Base-by-base conservation (phyloP, 2,797 vertebrate genomes). In the Poeciliopsis infans region DNA sequence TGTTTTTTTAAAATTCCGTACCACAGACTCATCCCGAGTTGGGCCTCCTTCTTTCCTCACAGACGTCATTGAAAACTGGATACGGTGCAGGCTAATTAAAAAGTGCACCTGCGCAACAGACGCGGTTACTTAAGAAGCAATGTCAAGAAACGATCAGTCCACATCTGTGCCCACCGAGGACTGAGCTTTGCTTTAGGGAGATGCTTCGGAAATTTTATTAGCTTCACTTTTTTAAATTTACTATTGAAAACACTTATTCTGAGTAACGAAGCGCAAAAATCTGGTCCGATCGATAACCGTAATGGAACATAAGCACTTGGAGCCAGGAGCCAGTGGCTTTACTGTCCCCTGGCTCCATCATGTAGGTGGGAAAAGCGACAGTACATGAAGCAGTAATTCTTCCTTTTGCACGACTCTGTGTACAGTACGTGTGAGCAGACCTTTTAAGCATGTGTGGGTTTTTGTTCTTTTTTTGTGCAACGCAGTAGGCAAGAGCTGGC, bases 221-320 rank as follows among this genome's bases (percentile, higher is more conserved):
- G 8, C 64, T 13, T 39, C 36, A 25, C 49, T 51, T 51, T 51
- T 51, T 28, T 66, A 41, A 43, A 15, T 77, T 7, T 84, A 76
- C 69, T n/a, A 72, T 64, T 36, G 10, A 73, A 49, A 28, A 57
- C 55, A 57, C 12, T 57, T 57, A 57, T 57, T 57, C 53, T 57
- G 25, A 55, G 25, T 4, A 12, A 25, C n/a, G 28, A 13, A 59
- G 2, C 10, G 10, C 23, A 55, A 55, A 55, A 13, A 57, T 76
- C 61, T 3, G 61, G 45, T 12, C 68, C 39, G n/a, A 87, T 91
- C 79, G 13, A 92, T 89, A 79, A 33, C 49, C 46, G 45, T 77
- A 84, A 91, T 88, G 78, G 85, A 90, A 83, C 83, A 86, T 85
- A 83, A 85, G 78, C 76, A 64, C 85, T 83, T 61, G 18, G 78